Base-by-base conservation (phyloP, 2,797 vertebrate species). In the Anas bahamensis region DNA sequence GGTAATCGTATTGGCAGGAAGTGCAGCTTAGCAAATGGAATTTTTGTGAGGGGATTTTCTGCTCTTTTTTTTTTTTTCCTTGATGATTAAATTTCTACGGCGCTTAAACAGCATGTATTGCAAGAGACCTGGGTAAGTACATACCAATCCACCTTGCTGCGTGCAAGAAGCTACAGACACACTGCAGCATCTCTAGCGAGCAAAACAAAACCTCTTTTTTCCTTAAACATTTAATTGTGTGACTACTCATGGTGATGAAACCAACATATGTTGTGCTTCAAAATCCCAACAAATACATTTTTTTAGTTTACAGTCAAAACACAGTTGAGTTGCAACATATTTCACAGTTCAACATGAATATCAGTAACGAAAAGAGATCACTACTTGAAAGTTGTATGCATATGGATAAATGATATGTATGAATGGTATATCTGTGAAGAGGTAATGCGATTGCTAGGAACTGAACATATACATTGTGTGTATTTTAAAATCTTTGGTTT, bases 11-110 rank as follows among this genome's bases (percentile, higher is more conserved):
- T 41, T 82, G 53, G 17, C 55, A 70, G 64, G 64, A 81, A 88
- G 55, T 66, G 11, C 0, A 10, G 13, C 63, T 76, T 55, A 79
- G 65, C n/a, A 79, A 74, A 41, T 1, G 11, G 17, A 56, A 35
- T 53, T 79, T 75, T 28, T 23, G 5, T 24, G 23, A 6, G 16
- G n/a, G 17, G 0, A 63, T 44, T 60, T 61, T 56, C 18, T 77
- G 26, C 55, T 3, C 0, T 39, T 39, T 39, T 39, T 39, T 39
- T 0, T n/a, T 56, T 56, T 64, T 72, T 35, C 9, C 26, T 65
- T 75, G 23, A 63, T 75, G 23, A 63, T 70, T 73, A 60, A 6
- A 66, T 84, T 70, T 81, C 29, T 73, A 29, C 64, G 33, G 13
- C 2, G 0, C 80, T 88, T 78, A 61, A 89, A 39, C 6, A 81